These are phyloP conservation scores for Phoenoteleia sp. DNA, from an alignment of 2,888 invertebrate species.

Conservation along the genomic window DNA sequence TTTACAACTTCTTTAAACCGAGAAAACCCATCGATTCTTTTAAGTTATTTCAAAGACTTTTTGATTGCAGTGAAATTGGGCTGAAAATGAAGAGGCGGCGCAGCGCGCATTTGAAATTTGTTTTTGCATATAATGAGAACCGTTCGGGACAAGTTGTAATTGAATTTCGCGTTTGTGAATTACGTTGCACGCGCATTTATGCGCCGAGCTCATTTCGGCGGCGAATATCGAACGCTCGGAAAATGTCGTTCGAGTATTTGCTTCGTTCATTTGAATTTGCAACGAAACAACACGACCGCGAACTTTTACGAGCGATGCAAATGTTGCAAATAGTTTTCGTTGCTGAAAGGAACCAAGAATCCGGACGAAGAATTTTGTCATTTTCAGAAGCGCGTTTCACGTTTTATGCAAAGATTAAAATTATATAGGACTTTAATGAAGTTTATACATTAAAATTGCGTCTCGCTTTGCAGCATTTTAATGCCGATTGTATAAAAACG, in stretches of 20 bases:
- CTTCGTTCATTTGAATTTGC: conserved; percentile 54
- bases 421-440: conserved; percentile 20
- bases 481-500: neutral
- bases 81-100: neutral
- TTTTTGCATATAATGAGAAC: conserved; percentile 47
- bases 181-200: conserved; percentile 31
- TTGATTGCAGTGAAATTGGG: neutral
- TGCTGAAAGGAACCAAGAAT: conserved; percentile 20
- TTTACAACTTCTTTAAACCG: neutral
- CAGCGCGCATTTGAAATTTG: conserved; percentile 29
- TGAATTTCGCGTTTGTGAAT: conserved; percentile 57
- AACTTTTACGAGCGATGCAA: conserved; percentile 40
- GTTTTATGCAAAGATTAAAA: conserved; percentile 28
- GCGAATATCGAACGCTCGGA: conserved; percentile 52
- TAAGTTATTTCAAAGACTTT: neutral
- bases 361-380: conserved; percentile 23
- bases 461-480: neutral
- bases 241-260: conserved; percentile 38
- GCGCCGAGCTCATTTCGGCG: conserved; percentile 38
- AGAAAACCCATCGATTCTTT: neutral
- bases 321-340: conserved; percentile 37
- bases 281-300: conserved; percentile 41
- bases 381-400: neutral
- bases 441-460: neutral
- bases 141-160: conserved; percentile 41